Percentiles rank a stretch among this genome's conserved stretches.
Conservation (phyloP, 1,140 invertebrate genomes). For the Listronotus oregonensis region DNA sequence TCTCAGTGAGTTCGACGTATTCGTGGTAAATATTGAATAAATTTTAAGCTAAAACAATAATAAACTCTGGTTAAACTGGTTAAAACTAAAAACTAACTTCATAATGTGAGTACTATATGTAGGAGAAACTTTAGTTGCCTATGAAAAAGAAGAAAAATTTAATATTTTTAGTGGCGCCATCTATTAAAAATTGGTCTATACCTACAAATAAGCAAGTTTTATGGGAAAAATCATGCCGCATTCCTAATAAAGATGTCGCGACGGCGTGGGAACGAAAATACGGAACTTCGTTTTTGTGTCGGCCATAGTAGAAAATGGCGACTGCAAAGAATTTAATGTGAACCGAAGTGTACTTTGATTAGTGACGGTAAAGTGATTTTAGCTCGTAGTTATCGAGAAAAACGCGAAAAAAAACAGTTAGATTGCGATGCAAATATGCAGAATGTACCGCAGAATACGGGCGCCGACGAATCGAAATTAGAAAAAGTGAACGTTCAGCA, state of each 20-base stretch:
- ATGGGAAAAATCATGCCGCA: constrained; percentile 7
- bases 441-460: constrained; percentile 79
- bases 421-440: constrained; percentile 79
- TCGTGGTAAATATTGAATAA: no score
- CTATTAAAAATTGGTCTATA: neutral
- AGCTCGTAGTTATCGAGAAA: constrained; percentile 39
- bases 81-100: no score
- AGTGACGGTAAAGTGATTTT: constrained; percentile 51
- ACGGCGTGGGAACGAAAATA: constrained; percentile 38
- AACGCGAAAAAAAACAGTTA: constrained; percentile 44
- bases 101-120: no score
- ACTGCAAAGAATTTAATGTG: constrained; percentile 52
- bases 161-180: constrained; percentile 4
- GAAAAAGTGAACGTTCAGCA: constrained; percentile 66
- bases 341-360: constrained; percentile 49
- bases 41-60: no score
- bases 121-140: no score
- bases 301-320: constrained; percentile 57
- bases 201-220: neutral
- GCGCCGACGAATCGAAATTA: constrained; percentile 76
- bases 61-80: no score
- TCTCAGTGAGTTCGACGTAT: no score
- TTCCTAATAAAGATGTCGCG: constrained; percentile 31
- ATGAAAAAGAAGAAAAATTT: no score
- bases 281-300: constrained; percentile 42